These are phyloP conservation scores for Pseudocheirus occidentalis DNA, from an alignment of 2,797 vertebrate genomes.

Conservation along the genomic window DNA sequence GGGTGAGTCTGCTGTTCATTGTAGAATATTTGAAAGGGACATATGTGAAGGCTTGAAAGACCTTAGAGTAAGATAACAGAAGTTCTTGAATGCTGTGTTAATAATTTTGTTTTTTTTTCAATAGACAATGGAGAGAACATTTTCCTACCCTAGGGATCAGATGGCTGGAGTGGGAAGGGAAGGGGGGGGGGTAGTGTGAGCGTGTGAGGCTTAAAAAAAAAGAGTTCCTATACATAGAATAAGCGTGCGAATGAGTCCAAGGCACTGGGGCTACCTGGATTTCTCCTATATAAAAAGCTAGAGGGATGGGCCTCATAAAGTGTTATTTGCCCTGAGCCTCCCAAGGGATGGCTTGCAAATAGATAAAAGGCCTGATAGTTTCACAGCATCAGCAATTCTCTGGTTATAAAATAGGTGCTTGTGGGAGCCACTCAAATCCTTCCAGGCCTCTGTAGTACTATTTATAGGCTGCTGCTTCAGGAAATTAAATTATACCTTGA, in stretches of 20 bases:
- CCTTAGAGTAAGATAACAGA: neutral
- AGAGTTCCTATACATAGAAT: neutral
- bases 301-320: neutral
- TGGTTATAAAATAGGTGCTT: neutral
- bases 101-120: neutral
- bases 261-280: neutral
- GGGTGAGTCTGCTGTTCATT: neutral
- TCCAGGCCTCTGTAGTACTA: slow-evolving; percentile 2
- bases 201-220: neutral
- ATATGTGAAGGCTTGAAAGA: neutral
- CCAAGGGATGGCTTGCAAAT: neutral
- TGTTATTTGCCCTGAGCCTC: neutral
- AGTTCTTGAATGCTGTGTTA: neutral
- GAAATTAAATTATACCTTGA: slow-evolving; percentile 28
- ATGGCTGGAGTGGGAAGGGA: neutral
- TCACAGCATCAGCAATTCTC: neutral
- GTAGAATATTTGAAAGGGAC: neutral
- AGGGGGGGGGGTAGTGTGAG: neutral
- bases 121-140: neutral
- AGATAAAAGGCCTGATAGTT: neutral
- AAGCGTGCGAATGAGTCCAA: neutral
- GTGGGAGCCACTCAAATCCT: neutral
- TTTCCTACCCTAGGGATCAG: neutral
- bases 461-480: slow-evolving; percentile 6
- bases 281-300: neutral